Evolutionary conservation across 2,888 invertebrate species (phyloP).

Genomic region (Megamerina dolium): DNA sequence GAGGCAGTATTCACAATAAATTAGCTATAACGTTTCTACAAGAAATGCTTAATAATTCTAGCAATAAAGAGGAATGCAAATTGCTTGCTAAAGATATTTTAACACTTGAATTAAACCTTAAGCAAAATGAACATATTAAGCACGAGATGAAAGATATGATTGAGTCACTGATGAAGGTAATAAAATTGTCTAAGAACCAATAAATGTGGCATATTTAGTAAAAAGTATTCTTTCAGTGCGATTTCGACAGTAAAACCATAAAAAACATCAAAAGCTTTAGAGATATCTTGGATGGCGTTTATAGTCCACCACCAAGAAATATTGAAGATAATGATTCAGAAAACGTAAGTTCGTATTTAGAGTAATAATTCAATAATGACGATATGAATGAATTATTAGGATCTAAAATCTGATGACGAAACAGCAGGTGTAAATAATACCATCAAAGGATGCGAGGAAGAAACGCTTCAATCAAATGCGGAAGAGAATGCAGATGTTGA

Average conservation of each 20-base stretch:
- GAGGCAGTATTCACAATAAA: constrained; percentile 42
- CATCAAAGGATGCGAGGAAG: no score
- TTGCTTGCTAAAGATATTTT: constrained; percentile 43
- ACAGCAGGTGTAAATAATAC: no score
- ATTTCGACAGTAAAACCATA: constrained; percentile 40
- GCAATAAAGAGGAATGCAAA: constrained; percentile 45
- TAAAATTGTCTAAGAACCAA: neutral
- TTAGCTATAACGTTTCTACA: constrained; percentile 42
- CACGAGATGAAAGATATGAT: constrained; percentile 34
- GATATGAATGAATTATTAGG: neutral
- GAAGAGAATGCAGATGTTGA: no score
- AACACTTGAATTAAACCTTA: constrained; percentile 34
- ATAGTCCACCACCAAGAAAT: constrained; percentile 27
- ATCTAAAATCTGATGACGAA: no score
- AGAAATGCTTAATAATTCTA: constrained; percentile 41
- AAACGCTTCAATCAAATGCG: no score
- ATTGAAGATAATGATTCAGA: constrained; percentile 27
- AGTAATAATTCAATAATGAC: no score
- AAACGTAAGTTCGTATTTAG: constrained; percentile 26
- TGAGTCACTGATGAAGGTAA: constrained; percentile 34
- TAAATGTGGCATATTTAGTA: neutral
- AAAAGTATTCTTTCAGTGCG: constrained; percentile 27
- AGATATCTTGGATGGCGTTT: constrained; percentile 39
- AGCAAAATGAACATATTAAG: constrained; percentile 29
- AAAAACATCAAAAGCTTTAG: constrained; percentile 39